These are phyloP conservation scores for Catharus minimus DNA, from an alignment of 2,113 vertebrate genomes.

Conservation along the genomic window DNA sequence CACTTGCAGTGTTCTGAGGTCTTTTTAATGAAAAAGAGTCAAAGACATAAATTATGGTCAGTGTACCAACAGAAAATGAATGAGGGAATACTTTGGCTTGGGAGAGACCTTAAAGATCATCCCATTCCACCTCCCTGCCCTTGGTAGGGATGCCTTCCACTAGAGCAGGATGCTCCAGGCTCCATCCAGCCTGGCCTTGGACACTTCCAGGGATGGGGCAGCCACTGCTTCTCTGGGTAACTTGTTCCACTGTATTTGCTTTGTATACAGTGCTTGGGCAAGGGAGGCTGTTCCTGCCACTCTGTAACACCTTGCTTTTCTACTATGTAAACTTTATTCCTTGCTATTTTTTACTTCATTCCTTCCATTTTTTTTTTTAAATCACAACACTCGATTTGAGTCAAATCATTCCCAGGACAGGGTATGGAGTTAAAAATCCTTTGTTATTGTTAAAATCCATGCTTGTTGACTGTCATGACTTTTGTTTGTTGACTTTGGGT, in stretches of 20 bases:
- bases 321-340: not conserved
- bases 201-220: not conserved
- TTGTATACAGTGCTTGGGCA: not conserved
- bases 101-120: not conserved
- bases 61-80: not conserved
- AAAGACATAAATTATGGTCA: not conserved
- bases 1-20: not conserved
- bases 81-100: not conserved
- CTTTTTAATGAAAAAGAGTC: not conserved
- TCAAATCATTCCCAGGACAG: not conserved
- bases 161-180: accelerated
- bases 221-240: not conserved
- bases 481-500: not conserved
- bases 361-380: not conserved
- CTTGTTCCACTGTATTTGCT: not conserved
- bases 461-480: not conserved
- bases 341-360: not conserved
- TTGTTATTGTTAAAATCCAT: not conserved
- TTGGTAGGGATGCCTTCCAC: not conserved
- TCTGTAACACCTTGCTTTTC: accelerated
- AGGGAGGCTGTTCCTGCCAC: not conserved
- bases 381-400: not conserved
- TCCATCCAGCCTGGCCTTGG: not conserved
- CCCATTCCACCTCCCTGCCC: not conserved
- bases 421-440: not conserved